These are phyloP conservation scores for Callithrix jacchus DNA, from an alignment of 2,113 vertebrate species.

Conservation along the genomic window DNA sequence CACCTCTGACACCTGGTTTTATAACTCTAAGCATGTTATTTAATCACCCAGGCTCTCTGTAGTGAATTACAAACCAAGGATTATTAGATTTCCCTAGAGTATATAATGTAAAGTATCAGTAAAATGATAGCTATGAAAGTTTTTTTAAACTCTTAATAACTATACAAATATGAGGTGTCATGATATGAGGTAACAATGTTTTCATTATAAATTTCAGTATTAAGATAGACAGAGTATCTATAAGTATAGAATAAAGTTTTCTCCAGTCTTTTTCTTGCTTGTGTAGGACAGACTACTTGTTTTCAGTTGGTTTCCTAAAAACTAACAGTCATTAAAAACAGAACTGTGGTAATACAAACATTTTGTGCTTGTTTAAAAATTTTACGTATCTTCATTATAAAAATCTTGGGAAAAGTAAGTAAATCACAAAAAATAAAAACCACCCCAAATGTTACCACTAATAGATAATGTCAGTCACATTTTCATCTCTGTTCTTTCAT, in stretches of 20 bases:
- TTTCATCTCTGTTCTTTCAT: not conserved
- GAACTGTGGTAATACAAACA: not conserved
- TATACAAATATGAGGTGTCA: not conserved
- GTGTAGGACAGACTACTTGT: not conserved
- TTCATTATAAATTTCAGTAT: not conserved
- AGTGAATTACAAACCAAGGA: not conserved
- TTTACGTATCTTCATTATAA: not conserved
- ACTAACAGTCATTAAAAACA: not conserved
- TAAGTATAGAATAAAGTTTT: not conserved
- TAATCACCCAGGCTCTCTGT: not conserved
- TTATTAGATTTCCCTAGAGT: not conserved
- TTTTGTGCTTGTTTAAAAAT: not conserved
- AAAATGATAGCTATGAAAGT: not conserved
- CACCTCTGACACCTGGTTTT: not conserved
- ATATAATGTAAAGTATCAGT: constrained; percentile 3
- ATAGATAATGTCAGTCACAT: not conserved
- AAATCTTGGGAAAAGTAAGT: not conserved
- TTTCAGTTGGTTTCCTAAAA: not conserved
- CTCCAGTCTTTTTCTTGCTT: not conserved
- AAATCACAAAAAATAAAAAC: not conserved
- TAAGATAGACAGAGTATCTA: not conserved
- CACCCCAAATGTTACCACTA: not conserved
- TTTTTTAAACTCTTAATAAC: not conserved
- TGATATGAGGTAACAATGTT: not conserved
- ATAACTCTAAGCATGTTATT: not conserved